These are phyloP conservation scores for Silvanus unidentatus DNA, from an alignment of 2,888 invertebrate genomes.

Conservation along the genomic window DNA sequence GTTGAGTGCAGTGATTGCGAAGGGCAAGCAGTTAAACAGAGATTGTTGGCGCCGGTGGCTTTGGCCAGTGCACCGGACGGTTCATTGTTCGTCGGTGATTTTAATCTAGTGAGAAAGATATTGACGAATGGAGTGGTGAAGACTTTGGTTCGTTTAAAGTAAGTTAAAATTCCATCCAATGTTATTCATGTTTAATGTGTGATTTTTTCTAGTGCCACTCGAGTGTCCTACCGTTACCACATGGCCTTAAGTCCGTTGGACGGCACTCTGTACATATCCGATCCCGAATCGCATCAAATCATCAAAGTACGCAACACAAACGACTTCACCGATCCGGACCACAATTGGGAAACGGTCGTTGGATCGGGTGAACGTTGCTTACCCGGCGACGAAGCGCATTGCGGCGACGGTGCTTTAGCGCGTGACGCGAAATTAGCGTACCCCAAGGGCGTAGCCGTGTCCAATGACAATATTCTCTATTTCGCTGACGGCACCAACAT, in stretches of 20 bases:
- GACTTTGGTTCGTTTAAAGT: constrained; percentile 78
- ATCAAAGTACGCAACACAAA: constrained; percentile 77
- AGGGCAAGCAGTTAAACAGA: constrained; percentile 71
- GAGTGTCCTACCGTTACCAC: constrained; percentile 94
- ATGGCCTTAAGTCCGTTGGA: constrained; percentile 93
- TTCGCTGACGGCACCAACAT: constrained; percentile 94
- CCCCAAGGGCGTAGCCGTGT: constrained; percentile 94
- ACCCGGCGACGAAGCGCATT: constrained; percentile 89
- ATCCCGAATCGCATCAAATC: constrained; percentile 93
- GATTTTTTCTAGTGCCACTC: constrained; percentile 70
- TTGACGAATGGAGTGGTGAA: constrained; percentile 77
- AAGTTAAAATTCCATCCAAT: constrained; percentile 40
- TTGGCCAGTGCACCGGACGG: constrained; percentile 89
- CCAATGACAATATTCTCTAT: constrained; percentile 84
- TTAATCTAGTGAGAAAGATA: constrained; percentile 85
- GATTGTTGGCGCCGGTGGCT: constrained; percentile 87
- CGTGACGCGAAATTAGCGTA: constrained; percentile 90
- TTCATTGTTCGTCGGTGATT: constrained; percentile 91
- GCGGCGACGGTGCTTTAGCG: constrained; percentile 92
- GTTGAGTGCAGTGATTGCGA: constrained; percentile 78
- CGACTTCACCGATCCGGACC: constrained; percentile 79
- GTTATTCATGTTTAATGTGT: too few relatives aligned
- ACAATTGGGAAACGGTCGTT: constrained; percentile 91
- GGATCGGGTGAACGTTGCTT: constrained; percentile 92
- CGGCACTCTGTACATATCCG: constrained; percentile 89